A percentile compares a stretch with the other conserved stretches of the same genome.
Evolutionary conservation across 2,113 vertebrate species (phyloP).

Genomic region (Apodemus sylvaticus): DNA sequence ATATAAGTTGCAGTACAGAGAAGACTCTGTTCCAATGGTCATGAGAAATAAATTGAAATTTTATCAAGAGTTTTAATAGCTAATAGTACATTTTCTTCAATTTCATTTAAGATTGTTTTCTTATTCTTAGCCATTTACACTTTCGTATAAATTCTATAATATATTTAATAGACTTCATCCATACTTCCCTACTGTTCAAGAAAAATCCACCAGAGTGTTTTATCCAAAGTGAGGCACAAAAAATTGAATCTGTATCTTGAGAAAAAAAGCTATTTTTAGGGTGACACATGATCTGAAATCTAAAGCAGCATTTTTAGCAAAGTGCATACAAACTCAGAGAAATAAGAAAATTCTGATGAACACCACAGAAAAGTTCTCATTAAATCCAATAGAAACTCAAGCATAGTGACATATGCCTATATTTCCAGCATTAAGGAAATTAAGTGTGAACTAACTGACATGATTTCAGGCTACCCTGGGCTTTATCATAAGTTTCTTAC

Average conservation of each 20-base stretch:
- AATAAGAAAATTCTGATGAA: not conserved
- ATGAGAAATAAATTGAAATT: not conserved
- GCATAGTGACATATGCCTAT: not conserved
- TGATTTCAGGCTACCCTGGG: too few species aligned
- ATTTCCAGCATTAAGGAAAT: not conserved
- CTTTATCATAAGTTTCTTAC: not conserved
- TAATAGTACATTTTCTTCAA: not conserved
- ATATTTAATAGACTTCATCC: not conserved
- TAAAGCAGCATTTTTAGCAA: not conserved
- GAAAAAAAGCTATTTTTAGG: not conserved
- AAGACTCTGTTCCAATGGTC: not conserved
- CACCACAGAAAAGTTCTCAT: not conserved
- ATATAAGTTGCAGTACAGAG: not conserved
- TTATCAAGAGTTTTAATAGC: not conserved
- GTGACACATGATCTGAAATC: not conserved
- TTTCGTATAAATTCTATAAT: not conserved
- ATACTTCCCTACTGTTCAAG: not conserved
- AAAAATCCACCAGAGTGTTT: not conserved
- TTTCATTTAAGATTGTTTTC: not conserved
- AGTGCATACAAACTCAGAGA: not conserved
- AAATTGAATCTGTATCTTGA: not conserved
- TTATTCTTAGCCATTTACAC: not conserved
- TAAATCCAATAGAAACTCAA: not conserved
- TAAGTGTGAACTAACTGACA: not conserved
- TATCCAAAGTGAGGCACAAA: not conserved